These are phyloP conservation scores for Mesocricetus auratus DNA, from an alignment of 2,113 vertebrate genomes.

Conservation along the genomic window DNA sequence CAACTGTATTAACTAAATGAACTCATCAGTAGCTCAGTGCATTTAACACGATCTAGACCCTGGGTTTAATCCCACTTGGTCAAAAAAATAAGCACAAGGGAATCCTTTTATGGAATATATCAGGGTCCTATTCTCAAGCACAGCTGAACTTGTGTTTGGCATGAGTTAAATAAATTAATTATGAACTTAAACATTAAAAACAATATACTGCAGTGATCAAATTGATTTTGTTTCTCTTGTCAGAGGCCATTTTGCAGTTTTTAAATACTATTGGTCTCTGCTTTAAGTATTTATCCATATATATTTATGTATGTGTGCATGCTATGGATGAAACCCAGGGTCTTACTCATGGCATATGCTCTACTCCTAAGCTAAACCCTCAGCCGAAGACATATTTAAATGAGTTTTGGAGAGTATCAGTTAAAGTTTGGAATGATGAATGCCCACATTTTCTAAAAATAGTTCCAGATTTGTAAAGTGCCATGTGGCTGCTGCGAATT, in stretches of 20 bases:
- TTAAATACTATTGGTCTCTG: neutral
- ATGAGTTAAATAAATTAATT: conserved; percentile 33
- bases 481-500: too few species aligned
- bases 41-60: neutral
- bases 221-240: neutral
- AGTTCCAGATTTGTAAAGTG: too few species aligned
- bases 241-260: conserved; percentile 3
- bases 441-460: neutral
- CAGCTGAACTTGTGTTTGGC: neutral
- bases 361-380: neutral
- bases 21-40: neutral
- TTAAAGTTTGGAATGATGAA: neutral
- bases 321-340: neutral
- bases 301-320: neutral
- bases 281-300: neutral
- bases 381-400: neutral
- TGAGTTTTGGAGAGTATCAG: neutral
- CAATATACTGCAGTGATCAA: neutral
- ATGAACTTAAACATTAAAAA: conserved; percentile 49
- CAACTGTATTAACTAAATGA: conserved; percentile 30
- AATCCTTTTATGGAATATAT: neutral
- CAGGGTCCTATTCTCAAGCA: conserved; percentile 8
- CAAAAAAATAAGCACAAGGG: neutral
- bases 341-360: neutral
- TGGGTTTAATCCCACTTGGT: neutral